Evolutionary conservation across 2,797 vertebrate genomes (phyloP), one percentile per base, ranked within the genome.

Genomic region (Syngnathus acus): DNA sequence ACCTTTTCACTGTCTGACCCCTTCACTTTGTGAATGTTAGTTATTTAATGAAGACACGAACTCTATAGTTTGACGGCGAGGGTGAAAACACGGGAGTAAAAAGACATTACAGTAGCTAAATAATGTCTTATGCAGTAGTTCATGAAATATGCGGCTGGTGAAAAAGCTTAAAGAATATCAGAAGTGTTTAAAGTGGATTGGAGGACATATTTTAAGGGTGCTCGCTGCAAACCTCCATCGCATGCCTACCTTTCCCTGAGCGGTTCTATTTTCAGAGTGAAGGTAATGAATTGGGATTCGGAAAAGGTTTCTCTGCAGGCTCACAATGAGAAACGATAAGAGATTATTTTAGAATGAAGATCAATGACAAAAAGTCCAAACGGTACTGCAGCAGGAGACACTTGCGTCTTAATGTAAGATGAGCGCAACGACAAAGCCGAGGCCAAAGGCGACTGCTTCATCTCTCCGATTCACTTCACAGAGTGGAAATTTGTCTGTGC

Each of bases 11-110:
- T 88, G 92, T 89, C 92, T 89, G 92, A 68, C 67, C 92, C 91
- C 85, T 91, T 93, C 93, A 90, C 92, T 90, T 91, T 93, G 93
- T 93, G 93, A 95, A 96, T 94, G 92, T 94, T 95, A 94, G 94
- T 90, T 93, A 93, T 93, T 92, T 94, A 95, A 97, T 95, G 93
- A 95, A 95, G 94, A 95, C 93, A 91, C 87, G 91, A 93, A 92
- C 91, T 91, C 91, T 91, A 91, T 90, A 88, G 91, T 92, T 93
- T 91, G 90, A 93, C 86, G 90, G 91, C 83, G 81, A 82, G 39
- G 57, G 53, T 10, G 39, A 5, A 4, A 82, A 83, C 78, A 45
- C 79, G 80, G 39, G 74, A 85, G 82, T 68, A 19, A 48, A 37
- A 64, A 37, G 77, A 77, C 68, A 76, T 42, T 11, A n/a, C 45